Percentiles rank a stretch among this genome's conserved stretches.
Evolutionary conservation across 2,113 vertebrate genomes (phyloP).

Genomic region (Paramisgurnus dabryanus): DNA sequence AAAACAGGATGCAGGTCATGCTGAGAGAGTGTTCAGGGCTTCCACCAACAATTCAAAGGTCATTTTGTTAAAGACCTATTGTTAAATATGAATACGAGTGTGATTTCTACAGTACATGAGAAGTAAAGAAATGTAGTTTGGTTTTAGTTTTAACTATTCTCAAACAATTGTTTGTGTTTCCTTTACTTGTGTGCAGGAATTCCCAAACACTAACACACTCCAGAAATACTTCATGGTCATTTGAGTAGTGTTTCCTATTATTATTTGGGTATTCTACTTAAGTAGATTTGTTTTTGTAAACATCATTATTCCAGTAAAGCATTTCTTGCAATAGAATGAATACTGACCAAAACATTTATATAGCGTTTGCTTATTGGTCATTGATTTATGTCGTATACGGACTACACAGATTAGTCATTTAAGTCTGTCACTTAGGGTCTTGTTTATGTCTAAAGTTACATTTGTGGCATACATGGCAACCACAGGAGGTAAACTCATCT

Average conservation of each 20-base stretch:
- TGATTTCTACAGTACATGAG: neutral
- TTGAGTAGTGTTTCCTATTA: neutral
- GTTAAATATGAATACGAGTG: conserved; percentile 18
- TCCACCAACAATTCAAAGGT: conserved; percentile 55
- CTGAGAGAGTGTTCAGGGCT: conserved; percentile 22
- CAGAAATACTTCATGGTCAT: neutral
- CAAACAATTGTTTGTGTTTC: conserved; percentile 44
- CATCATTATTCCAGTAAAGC: no score
- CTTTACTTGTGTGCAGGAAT: conserved; percentile 35
- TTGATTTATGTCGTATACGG: neutral
- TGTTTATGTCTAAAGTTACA: no score
- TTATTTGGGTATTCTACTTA: neutral
- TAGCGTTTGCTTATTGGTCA: neutral
- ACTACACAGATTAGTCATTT: no score
- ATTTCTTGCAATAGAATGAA: no score
- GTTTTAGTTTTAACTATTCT: conserved; percentile 29
- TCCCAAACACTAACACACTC: conserved; percentile 8
- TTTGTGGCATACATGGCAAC: no score
- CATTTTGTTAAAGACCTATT: conserved; percentile 42
- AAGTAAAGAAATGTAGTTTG: conserved; percentile 28
- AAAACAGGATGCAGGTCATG: conserved; percentile 58
- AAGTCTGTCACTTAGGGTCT: no score
- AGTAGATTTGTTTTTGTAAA: neutral
- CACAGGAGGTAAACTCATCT: no score
- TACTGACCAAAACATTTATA: no score